These are phyloP conservation scores for Dolomedes plantarius DNA, from an alignment of 2,888 invertebrate species.

Conservation along the genomic window DNA sequence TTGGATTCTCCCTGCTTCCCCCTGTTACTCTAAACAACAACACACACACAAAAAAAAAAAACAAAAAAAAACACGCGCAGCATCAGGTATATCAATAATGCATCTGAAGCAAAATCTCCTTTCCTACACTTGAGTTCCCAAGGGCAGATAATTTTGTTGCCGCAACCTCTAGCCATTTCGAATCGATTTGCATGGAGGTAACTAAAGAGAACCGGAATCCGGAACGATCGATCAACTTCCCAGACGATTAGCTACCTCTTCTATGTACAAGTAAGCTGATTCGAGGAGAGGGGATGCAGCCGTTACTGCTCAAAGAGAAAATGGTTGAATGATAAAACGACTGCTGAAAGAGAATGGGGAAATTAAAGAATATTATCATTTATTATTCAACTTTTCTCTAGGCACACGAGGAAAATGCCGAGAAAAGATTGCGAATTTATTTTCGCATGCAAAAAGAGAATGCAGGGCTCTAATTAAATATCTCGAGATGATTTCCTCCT, in stretches of 20 bases:
- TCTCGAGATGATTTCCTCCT: no score
- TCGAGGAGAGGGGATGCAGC: not conserved
- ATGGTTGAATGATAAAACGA: not conserved
- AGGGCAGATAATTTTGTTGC: not conserved
- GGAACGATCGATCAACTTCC: not conserved
- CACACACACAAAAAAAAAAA: no score
- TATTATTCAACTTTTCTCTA: not conserved
- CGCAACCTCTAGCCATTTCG: not conserved
- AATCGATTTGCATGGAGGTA: conserved; percentile 1
- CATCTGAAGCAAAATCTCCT: not conserved
- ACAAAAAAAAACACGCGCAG: not conserved
- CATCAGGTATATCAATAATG: not conserved
- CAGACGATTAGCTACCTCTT: not conserved
- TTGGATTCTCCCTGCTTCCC: no score
- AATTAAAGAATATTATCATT: not conserved
- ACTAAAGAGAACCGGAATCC: not conserved
- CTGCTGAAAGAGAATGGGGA: not conserved
- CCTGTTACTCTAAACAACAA: no score
- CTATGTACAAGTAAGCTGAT: not conserved
- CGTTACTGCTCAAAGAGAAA: not conserved
- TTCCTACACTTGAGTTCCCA: not conserved
- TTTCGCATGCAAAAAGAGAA: no score
- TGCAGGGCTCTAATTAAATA: no score
- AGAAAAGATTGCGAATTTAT: no score
- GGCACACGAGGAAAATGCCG: no score